Evolutionary conservation across 2,113 vertebrate genomes (phyloP).

Genomic region (Zosterops hypoxanthus): DNA sequence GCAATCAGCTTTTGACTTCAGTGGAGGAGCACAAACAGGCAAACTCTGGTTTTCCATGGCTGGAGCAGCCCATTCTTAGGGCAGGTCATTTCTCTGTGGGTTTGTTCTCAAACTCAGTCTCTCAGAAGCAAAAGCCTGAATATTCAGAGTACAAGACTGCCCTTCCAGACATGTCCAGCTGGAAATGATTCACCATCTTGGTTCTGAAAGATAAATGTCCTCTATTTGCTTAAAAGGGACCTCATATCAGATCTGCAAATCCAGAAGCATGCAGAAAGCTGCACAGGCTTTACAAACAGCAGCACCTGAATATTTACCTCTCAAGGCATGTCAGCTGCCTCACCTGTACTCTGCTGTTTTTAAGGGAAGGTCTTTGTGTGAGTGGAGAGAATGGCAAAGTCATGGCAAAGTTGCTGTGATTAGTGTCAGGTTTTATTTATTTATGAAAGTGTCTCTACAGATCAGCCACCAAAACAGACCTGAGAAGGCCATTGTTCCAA

Average conservation of each 20-base stretch:
- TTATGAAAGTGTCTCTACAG: neutral
- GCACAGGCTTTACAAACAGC: neutral
- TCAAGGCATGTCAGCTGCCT: neutral
- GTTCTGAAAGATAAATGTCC: neutral
- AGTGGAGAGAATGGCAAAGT: neutral
- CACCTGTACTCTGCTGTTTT: neutral
- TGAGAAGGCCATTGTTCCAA: neutral
- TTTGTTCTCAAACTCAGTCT: neutral
- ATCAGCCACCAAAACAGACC: neutral
- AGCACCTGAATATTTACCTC: neutral
- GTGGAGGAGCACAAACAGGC: neutral
- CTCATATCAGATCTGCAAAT: neutral
- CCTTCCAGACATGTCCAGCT: neutral
- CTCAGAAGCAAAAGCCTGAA: neutral
- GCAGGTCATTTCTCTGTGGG: neutral
- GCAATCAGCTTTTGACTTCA: neutral
- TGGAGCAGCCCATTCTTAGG: neutral
- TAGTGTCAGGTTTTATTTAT: neutral
- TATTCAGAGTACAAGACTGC: neutral
- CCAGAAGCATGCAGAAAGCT: neutral
- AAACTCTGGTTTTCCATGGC: neutral
- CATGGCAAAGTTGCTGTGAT: neutral
- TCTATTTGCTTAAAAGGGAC: neutral
- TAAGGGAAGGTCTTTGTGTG: neutral
- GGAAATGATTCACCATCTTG: neutral